A percentile compares a stretch with the other conserved stretches of the same genome.
Evolutionary conservation across 37 sponge, comb jelly and placozoan species (phyloP).

Genomic region (Beroe ovata): DNA sequence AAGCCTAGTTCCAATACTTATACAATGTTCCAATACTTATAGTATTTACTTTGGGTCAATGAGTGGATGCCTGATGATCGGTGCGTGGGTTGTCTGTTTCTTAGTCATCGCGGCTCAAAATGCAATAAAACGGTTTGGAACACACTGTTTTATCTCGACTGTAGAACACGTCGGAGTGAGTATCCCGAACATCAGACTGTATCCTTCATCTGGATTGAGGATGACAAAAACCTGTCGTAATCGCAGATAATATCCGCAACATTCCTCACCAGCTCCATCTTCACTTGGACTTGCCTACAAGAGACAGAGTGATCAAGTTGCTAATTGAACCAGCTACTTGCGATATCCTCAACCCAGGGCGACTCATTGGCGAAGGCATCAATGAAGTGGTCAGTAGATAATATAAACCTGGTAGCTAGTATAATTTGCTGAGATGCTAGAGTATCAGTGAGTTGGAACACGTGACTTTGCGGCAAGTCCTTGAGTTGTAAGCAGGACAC

Average conservation of each 20-base stretch:
- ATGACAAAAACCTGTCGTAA: constrained; percentile 20
- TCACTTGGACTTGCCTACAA: not conserved
- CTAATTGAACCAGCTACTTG: not conserved
- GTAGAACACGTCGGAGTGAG: too few species aligned
- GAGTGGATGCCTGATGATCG: too few species aligned
- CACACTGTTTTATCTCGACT: too few species aligned
- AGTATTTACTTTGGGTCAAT: too few species aligned
- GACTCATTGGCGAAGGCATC: not conserved
- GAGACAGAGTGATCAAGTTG: not conserved
- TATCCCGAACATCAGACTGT: too few species aligned
- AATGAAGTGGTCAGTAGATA: not conserved
- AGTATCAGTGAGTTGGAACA: constrained; percentile 33
- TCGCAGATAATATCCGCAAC: constrained; percentile 31
- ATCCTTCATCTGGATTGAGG: constrained; percentile 53
- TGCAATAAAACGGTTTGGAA: too few species aligned
- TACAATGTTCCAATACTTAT: too few species aligned
- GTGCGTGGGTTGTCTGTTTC: too few species aligned
- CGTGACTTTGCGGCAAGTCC: constrained; percentile 18
- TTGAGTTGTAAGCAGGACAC: constrained; percentile 37
- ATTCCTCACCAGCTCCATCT: not conserved
- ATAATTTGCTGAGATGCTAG: not conserved
- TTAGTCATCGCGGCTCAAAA: too few species aligned
- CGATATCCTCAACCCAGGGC: too few species aligned
- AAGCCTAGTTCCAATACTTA: too few species aligned
- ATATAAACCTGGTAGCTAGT: constrained; percentile 28